Base-by-base conservation (phyloP, 2,888 invertebrate species). In the Ochlodes sylvanus region DNA sequence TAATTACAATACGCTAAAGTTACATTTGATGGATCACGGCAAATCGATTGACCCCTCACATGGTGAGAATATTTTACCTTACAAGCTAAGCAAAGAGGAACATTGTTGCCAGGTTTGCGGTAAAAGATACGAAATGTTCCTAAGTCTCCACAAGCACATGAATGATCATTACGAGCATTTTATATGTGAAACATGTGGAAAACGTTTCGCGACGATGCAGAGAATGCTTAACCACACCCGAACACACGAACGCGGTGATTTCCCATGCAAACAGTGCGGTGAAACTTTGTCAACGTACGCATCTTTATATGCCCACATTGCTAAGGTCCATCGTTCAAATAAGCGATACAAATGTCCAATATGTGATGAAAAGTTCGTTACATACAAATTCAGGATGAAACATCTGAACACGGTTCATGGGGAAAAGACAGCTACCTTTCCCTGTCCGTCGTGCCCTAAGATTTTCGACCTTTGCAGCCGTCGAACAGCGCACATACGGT, bases 161-260 rank as follows among this genome's bases (percentile, higher is more conserved):
- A 92, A 92, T 52, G 88, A 88, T 34, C 93, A 93, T 71, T 93
- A 88, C 70, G 89, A 91, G 12, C 90, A 91, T 69, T 91, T 83
- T 68, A 90, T 93, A 3, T 93, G 93, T 56, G 92, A 92, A 71
- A 90, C 86, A n/a, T 93, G 93, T 61, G 93, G 93, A 0, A 92
- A 92, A 72, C 73, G 87, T 1, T 92, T 92, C 65, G 91, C 88
- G 0, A 92, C 92, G 0, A 83, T 85, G 0, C 91, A 90, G 66
- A 75, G 93, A 34, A 87, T 93, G 90, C 78, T 89, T 6, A 92
- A 90, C 63, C 93, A 93, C 69, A 80, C 86, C 0, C 78, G 87
- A 7, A 91, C 90, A 0, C 93, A 93, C 70, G 88, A 89, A 70
- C 76, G 84, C 12, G 88, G 92, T 0, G 81, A 79, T 1, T 93